Conservation (phyloP, 2,888 invertebrate genomes). For the Apodemia hepburni region DNA sequence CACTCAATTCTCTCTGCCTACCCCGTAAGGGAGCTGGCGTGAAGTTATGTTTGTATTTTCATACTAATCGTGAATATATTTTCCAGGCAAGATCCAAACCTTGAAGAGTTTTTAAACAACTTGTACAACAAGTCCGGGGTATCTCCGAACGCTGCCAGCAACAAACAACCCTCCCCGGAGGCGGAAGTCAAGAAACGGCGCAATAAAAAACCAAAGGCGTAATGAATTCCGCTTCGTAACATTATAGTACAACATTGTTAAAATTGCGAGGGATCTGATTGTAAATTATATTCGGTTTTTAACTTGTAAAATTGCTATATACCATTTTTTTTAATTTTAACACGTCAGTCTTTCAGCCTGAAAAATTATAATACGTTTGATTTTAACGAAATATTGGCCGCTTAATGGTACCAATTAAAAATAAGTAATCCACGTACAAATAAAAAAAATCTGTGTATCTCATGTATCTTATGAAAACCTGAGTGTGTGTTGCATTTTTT, state of each 20-base stretch:
- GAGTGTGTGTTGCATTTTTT: no score
- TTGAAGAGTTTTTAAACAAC: constrained; percentile 91
- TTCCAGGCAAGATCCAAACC: constrained; percentile 85
- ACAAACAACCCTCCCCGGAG: constrained; percentile 37
- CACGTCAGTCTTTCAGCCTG: no score
- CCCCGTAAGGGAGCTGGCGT: no score
- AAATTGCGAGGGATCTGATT: neutral
- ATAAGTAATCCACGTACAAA: no score
- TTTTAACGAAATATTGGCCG: no score
- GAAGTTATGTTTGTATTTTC: no score
- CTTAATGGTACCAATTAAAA: no score
- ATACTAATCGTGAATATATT: constrained; percentile 23
- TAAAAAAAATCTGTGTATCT: no score
- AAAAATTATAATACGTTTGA: no score
- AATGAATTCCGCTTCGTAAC: neutral
- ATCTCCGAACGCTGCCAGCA: constrained; percentile 43
- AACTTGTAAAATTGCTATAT: neutral
- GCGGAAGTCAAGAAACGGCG: constrained; percentile 58
- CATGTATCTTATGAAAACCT: no score
- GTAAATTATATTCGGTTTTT: neutral
- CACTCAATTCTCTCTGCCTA: no score
- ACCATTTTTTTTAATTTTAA: no score
- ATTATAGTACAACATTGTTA: constrained; percentile 10
- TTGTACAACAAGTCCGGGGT: constrained; percentile 84
- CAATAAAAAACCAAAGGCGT: constrained; percentile 59